Base-by-base conservation (phyloP, 2,797 vertebrate species). In the Alosa sapidissima region DNA sequence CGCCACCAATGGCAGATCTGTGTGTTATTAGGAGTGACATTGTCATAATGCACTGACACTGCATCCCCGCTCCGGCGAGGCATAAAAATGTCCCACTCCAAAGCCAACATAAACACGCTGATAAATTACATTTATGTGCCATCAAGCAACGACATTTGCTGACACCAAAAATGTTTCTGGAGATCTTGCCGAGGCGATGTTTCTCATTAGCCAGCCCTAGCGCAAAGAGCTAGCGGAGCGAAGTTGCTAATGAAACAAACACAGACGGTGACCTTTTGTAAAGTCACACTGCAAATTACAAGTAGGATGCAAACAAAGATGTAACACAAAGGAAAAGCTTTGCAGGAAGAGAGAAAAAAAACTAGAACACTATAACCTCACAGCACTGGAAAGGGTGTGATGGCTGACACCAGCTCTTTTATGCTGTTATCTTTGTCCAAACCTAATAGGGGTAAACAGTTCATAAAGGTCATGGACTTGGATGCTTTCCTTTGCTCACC, bases 121-220 rank as follows among this genome's bases (percentile, higher is more conserved):
- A 95, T 94, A 93, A 95, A 95, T 95, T 93, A 93, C 91, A 94
- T 95, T 95, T 94, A 93, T 93, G 93, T 92, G 90, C 92, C 91
- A 94, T 93, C 90, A 93, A 93, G 93, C 93, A 91, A 91, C 91
- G 87, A 93, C 91, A 91, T 94, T 94, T 93, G 94, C 94, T 95
- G 95, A 95, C 94, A 93, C 90, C 89, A 92, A 87, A 94, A 95
- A 94, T 93, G 92, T 94, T 95, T 94, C 93, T 90, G 91, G 84
- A 91, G 94, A 94, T 94, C 91, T 78, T 92, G 92, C 91, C 83
- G 88, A 92, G 91, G 92, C 89, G 88, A 92, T 93, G 92, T 91
- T 94, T 94, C 94, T 94, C 93, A 95, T 95, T 95, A 94, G 91
- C 90, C 89, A 78, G 90, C 72, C 90, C 24, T 41, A 88, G 90